These are phyloP conservation scores for Microtus oregoni DNA, from an alignment of 2,113 vertebrate genomes.

Conservation along the genomic window DNA sequence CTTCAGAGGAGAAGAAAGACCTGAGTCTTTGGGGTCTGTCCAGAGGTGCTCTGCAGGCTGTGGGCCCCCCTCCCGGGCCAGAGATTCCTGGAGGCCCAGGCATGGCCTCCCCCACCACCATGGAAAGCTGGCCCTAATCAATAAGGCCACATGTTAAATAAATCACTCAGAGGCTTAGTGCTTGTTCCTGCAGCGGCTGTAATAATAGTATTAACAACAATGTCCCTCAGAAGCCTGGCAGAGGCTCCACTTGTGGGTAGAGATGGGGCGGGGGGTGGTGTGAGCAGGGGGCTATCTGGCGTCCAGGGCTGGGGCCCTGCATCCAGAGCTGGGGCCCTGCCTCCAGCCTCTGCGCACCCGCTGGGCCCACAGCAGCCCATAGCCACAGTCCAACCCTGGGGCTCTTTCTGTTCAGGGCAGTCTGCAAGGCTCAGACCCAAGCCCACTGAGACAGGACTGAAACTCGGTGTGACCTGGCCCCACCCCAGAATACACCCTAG, in stretches of 20 bases:
- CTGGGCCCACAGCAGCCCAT: neutral
- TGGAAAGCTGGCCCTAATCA: slow-evolving; percentile 62
- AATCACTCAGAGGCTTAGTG: slow-evolving; percentile 40
- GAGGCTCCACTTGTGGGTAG: neutral
- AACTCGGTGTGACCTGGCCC: neutral
- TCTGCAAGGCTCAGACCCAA: neutral
- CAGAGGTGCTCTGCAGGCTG: neutral
- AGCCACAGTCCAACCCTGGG: neutral
- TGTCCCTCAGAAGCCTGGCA: slow-evolving; percentile 57
- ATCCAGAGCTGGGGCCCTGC: neutral
- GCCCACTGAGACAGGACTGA: neutral
- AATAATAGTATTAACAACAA: slow-evolving; percentile 57
- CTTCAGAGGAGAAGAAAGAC: neutral
- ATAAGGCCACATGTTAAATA: slow-evolving; percentile 40
- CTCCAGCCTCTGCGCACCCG: neutral
- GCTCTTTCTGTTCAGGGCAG: neutral
- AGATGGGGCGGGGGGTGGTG: fast-evolving
- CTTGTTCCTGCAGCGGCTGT: neutral
- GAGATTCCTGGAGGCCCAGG: neutral
- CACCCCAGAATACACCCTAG: neutral
- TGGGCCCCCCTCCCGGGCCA: neutral
- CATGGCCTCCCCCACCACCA: neutral
- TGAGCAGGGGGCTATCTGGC: neutral
- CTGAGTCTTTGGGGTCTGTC: neutral
- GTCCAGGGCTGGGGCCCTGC: neutral